A percentile compares a stretch with the other conserved stretches of the same genome.
Evolutionary conservation across 1,140 invertebrate species (phyloP).

Genomic region (Uloborus diversus): DNA sequence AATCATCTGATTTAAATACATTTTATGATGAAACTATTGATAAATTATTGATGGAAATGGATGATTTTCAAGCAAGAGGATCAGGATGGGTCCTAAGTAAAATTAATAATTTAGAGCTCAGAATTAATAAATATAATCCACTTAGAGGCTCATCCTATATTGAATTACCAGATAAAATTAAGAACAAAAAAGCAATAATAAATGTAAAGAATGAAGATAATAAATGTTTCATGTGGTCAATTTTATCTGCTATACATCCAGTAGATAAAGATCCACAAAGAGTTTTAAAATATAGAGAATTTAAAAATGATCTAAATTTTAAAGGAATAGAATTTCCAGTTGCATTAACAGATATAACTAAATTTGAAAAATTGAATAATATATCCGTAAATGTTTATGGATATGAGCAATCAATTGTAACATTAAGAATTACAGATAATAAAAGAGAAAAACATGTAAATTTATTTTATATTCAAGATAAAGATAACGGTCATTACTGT

Average conservation of each 20-base stretch:
- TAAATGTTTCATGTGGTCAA: constrained; percentile 44
- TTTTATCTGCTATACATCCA: constrained; percentile 18
- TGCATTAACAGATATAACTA: not conserved
- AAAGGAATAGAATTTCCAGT: not conserved
- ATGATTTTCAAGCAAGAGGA: constrained; percentile 6
- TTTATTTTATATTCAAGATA: constrained; percentile 9
- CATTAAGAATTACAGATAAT: not conserved
- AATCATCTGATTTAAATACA: constrained; percentile 2
- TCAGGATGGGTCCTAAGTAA: not conserved
- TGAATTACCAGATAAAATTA: constrained; percentile 11
- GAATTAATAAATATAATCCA: constrained; percentile 36
- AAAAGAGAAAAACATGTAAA: constrained; percentile 27
- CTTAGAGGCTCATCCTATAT: constrained; percentile 11
- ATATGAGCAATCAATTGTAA: not conserved
- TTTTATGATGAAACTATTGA: not conserved
- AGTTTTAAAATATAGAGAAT: constrained; percentile 1
- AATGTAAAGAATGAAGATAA: constrained; percentile 41
- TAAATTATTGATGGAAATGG: not conserved
- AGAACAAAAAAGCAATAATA: constrained; percentile 25
- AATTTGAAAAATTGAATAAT: constrained; percentile 30
- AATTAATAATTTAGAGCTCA: not conserved
- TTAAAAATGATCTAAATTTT: constrained; percentile 12
- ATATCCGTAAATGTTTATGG: constrained; percentile 25
- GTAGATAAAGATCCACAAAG: not conserved
- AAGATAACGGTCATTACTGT: constrained; percentile 16